phyloP scores from a whole-genome alignment of 2,113 vertebrate species.

The Choloepus hoffmanni region DNA sequence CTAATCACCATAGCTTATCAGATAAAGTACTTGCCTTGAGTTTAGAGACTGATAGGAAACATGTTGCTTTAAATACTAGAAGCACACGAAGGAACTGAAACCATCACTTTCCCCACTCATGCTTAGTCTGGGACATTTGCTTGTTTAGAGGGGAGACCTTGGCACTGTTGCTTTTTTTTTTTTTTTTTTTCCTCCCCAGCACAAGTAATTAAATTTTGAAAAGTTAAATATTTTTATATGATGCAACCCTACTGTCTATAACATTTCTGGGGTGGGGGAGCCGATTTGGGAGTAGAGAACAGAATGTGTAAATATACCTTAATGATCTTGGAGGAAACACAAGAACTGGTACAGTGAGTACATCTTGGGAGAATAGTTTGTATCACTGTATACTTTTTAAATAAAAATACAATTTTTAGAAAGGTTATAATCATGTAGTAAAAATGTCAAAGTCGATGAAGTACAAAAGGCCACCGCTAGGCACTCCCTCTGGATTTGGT shows the following conservation, averaged over 20 bases:
- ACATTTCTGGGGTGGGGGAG: not conserved
- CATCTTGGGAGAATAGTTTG: not conserved
- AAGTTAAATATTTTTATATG: not conserved
- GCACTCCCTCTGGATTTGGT: not conserved
- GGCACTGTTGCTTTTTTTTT: not conserved
- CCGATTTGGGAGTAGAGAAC: not conserved
- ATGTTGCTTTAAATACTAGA: not conserved
- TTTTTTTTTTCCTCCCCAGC: not conserved
- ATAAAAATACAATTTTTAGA: not conserved
- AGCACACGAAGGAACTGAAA: not conserved
- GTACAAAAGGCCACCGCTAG: not conserved
- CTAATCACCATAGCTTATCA: rapidly evolving
- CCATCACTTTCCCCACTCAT: not conserved
- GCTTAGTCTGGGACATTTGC: not conserved
- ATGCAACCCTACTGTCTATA: not conserved
- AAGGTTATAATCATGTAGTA: not conserved
- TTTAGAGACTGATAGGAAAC: not conserved
- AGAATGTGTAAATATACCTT: rapidly evolving
- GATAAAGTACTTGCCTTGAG: not conserved
- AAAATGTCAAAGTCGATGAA: constrained; percentile 1
- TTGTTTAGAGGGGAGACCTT: not conserved
- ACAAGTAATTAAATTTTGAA: not conserved
- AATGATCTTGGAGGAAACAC: not conserved
- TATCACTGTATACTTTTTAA: not conserved
- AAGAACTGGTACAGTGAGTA: not conserved